Base-by-base conservation (phyloP, 2,888 invertebrate genomes). In the Pegoplata infirma region DNA sequence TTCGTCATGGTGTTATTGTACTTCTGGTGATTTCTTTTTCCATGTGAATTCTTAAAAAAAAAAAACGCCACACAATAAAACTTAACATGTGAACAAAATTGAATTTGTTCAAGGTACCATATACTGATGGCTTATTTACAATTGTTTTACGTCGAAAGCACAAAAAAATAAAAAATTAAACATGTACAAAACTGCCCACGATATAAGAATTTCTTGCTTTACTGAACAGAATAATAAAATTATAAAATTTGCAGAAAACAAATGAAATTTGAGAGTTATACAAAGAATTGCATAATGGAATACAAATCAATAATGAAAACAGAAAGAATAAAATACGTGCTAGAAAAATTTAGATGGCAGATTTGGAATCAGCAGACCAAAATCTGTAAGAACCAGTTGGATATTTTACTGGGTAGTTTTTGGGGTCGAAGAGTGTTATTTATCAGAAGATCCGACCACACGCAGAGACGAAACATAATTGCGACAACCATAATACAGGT, bases 281-380 rank as follows among this genome's bases (percentile, higher is more conserved):
- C 55, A 68, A 68, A 21, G 58, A 61, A 61, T 75, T 75, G 75
- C 75, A 75, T 75, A n/a, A n/a, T n/a, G n/a, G 75, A 49, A 61
- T 61, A 63, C 25, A 66, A 68, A 68, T 75, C 75, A 75, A 75
- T 75, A 75, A 68, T 28, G 19, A 56, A 68, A 64, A 61, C 36
- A 55, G 61, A 68, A 61, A 7, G 23, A 23, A 5, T 6, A 23
- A 23, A 23, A 23, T 6, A 23, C n/a, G n/a, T n/a, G n/a, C n/a
- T n/a, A n/a, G n/a, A n/a, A n/a, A n/a, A n/a, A n/a, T n/a, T n/a
- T n/a, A n/a, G n/a, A n/a, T n/a, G n/a, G n/a, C n/a, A n/a, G n/a
- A n/a, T n/a, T n/a, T n/a, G n/a, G n/a, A n/a, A n/a, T n/a, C n/a
- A n/a, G n/a, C n/a, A n/a, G n/a, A n/a, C n/a, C n/a, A n/a, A n/a